phyloP scores from a whole-genome alignment of 2,888 invertebrate genomes.

The Athripsodes cinereus region DNA sequence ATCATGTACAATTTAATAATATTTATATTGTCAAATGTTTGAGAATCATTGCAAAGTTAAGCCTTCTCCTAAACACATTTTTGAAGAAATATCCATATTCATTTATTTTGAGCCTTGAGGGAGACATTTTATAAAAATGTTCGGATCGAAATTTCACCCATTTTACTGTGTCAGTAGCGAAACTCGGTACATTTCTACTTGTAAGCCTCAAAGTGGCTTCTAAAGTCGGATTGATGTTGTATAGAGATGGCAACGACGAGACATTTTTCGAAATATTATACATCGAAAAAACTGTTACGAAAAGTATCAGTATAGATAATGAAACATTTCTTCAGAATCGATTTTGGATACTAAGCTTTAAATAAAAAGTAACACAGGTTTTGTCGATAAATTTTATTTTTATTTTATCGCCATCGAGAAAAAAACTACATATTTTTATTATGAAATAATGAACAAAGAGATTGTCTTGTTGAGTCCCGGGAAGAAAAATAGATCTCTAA shows the following conservation, averaged over 20 bases:
- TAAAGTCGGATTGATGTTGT: neutral
- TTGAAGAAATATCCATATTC: neutral
- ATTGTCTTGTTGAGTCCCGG: no score
- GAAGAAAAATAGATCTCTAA: no score
- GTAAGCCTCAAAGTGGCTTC: neutral
- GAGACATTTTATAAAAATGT: neutral
- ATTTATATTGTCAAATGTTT: no score
- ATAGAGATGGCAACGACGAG: neutral
- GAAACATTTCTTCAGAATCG: no score
- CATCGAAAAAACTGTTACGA: neutral
- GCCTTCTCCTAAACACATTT: neutral
- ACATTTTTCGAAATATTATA: neutral
- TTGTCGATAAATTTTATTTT: no score
- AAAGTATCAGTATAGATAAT: no score
- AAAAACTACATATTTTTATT: no score
- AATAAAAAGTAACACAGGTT: no score
- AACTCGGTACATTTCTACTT: neutral
- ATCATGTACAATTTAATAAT: no score
- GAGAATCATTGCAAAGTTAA: neutral
- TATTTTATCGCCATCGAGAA: no score
- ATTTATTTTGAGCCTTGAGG: neutral
- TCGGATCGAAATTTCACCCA: neutral
- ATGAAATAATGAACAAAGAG: no score
- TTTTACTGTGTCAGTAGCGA: neutral
- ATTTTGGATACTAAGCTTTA: no score